These are phyloP conservation scores for Margarornis squamiger DNA, from an alignment of 2,797 vertebrate species.

Conservation along the genomic window DNA sequence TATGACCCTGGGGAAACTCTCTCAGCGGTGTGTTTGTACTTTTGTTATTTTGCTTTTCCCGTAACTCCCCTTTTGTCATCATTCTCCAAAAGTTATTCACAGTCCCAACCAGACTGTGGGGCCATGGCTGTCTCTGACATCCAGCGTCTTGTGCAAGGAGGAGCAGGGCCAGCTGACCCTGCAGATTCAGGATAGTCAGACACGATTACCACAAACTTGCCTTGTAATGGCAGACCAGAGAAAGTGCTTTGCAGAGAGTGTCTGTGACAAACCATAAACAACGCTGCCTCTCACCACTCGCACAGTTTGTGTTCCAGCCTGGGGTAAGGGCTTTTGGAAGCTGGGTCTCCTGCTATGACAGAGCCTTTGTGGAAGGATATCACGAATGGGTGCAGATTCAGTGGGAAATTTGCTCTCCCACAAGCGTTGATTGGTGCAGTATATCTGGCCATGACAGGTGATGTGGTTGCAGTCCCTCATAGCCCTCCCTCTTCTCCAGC, in stretches of 20 bases:
- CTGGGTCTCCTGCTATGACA: accelerated
- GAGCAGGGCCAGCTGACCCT: not conserved
- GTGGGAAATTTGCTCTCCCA: not conserved
- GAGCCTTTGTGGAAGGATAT: not conserved
- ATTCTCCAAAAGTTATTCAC: not conserved
- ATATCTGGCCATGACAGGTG: not conserved
- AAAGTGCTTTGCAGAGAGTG: not conserved
- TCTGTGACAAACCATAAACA: not conserved
- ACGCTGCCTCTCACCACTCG: accelerated
- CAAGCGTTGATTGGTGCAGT: not conserved
- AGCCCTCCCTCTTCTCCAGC: not conserved
- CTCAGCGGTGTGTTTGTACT: not conserved
- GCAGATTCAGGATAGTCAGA: not conserved
- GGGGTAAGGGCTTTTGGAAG: not conserved
- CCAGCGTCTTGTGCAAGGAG: not conserved
- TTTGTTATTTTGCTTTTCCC: not conserved
- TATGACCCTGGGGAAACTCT: not conserved
- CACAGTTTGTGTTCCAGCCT: not conserved
- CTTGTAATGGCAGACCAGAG: not conserved
- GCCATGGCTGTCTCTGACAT: not conserved
- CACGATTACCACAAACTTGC: accelerated
- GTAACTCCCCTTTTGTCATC: not conserved
- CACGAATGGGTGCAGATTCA: not conserved
- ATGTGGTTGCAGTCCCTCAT: not conserved
- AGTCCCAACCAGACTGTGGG: not conserved